Evolutionary conservation across 2,113 vertebrate genomes (phyloP), one percentile per base, ranked within the genome.

Genomic region (Phocoena phocoena): DNA sequence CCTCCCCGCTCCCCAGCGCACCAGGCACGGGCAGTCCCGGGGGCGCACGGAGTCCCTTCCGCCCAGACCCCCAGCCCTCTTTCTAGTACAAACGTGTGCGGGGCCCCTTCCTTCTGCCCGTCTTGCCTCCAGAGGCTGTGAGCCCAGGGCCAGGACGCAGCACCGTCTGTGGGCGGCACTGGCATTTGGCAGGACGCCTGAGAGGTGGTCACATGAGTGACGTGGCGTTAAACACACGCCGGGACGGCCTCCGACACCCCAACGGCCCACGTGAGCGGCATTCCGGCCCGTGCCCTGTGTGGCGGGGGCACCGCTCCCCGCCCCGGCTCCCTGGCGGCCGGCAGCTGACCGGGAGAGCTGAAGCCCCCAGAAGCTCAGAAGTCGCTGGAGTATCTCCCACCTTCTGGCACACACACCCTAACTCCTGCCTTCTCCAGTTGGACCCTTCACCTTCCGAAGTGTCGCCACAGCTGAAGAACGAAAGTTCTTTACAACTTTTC

Each of bases 11-110:
- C 33, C 73, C 8, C 1, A 3, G 7, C 2, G 31, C 21, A 38
- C 5, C 14, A 62, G 47, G 5, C 38, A 44, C 1, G 4, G 74
- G 50, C 28, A 6, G 17, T 2, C 53, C 41, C 3, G 0, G 18
- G 6, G 2, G 31, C 0, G 0, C n/a, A 8, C 0, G 18, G 41
- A 55, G 47, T 33, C 55, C 15, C 76, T 33, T 31, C 23, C 38
- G 8, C 10, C 25, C 10, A 58, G 81, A 7, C 28, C 63, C 18
- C 21, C 18, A 31, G 55, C 21, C 36, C 17, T n/a, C 25, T 4
- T 28, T 33, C 58, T 17, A 21, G 77, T 8, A 58, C 25, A 58
- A 21, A 33, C 5, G 25, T 4, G 3, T 3, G 38, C 3, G 1
- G 36, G 33, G 58, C 33, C 80, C 53, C 8, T 11, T n/a, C 65